Percentiles rank a stretch among this genome's conserved stretches.
These are phyloP conservation scores for Orcinus orca DNA, from an alignment of 2,113 vertebrate genomes.

Conservation along the genomic window DNA sequence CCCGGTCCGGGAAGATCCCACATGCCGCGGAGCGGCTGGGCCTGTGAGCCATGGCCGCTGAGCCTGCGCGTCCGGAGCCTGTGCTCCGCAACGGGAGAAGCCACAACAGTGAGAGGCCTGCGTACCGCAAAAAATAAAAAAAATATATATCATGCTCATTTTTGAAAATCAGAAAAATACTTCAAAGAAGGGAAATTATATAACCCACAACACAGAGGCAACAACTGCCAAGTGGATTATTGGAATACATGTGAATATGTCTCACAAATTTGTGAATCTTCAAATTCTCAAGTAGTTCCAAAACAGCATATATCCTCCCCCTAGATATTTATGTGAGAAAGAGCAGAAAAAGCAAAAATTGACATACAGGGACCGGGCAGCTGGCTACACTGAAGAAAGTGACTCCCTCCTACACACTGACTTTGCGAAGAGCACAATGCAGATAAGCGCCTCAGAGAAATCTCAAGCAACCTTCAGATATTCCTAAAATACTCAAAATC, in stretches of 20 bases:
- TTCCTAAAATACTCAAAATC: conserved; percentile 31
- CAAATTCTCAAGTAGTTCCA: conserved; percentile 7
- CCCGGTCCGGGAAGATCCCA: too few species aligned
- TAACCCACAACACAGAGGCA: background rate
- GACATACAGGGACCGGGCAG: background rate
- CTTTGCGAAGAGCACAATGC: conserved; percentile 33
- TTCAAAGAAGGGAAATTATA: background rate
- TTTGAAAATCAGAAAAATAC: background rate
- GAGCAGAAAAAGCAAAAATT: conserved; percentile 48
- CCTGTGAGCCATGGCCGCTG: too few species aligned
- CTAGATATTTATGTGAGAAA: conserved; percentile 45
- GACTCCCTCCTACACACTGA: background rate
- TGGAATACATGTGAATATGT: background rate
- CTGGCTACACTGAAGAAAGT: conserved; percentile 38
- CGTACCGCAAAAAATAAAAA: too few species aligned
- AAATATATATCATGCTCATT: background rate
- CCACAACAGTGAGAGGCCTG: too few species aligned
- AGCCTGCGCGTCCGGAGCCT: too few species aligned
- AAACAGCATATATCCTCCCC: conserved; percentile 7
- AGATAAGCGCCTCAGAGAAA: conserved; percentile 8
- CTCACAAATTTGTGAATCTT: conserved; percentile 7
- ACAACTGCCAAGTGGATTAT: background rate
- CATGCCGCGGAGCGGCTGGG: too few species aligned
- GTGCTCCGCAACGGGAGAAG: too few species aligned
- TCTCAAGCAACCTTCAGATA: background rate